Evolutionary conservation across 2,888 invertebrate genomes (phyloP).

Genomic region (Aleiodes testaceus): DNA sequence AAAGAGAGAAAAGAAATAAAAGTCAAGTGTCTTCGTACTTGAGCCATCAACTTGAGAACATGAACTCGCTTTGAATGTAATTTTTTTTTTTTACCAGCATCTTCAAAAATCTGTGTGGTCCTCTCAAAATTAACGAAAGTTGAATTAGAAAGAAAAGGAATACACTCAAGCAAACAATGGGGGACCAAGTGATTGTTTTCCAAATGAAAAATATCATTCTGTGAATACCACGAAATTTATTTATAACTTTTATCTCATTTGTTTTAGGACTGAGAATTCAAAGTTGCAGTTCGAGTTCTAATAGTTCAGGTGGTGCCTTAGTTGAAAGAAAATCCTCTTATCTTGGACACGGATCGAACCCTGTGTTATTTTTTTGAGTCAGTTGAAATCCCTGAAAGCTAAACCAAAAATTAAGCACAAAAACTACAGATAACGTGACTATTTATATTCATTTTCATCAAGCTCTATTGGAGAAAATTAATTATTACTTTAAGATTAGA

Average conservation of each 20-base stretch:
- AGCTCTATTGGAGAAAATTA: slow-evolving; percentile 14
- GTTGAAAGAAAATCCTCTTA: slow-evolving; percentile 67
- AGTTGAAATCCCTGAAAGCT: not conserved
- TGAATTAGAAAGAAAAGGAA: slow-evolving; percentile 24
- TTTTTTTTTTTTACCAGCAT: slow-evolving; percentile 38
- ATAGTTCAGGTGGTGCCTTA: slow-evolving; percentile 64
- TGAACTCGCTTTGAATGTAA: slow-evolving; percentile 28
- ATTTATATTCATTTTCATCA: slow-evolving; percentile 59
- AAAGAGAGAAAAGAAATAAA: slow-evolving; percentile 57
- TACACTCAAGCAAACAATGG: not conserved
- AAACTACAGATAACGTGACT: slow-evolving; percentile 34
- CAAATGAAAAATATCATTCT: too few species aligned
- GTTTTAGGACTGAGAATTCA: slow-evolving; percentile 67
- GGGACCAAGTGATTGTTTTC: not conserved
- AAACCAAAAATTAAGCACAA: not conserved
- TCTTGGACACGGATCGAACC: slow-evolving; percentile 57
- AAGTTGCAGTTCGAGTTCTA: slow-evolving; percentile 64
- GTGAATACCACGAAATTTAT: too few species aligned
- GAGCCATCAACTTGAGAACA: slow-evolving; percentile 44
- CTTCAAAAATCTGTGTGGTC: slow-evolving; percentile 30
- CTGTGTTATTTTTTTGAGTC: slow-evolving; percentile 44
- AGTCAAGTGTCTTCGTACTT: slow-evolving; percentile 64
- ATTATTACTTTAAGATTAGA: slow-evolving; percentile 10
- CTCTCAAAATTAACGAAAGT: not conserved
- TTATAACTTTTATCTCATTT: slow-evolving; percentile 35